phyloP scores from a whole-genome alignment of 2,113 vertebrate species.

The Catagonus wagneri region DNA sequence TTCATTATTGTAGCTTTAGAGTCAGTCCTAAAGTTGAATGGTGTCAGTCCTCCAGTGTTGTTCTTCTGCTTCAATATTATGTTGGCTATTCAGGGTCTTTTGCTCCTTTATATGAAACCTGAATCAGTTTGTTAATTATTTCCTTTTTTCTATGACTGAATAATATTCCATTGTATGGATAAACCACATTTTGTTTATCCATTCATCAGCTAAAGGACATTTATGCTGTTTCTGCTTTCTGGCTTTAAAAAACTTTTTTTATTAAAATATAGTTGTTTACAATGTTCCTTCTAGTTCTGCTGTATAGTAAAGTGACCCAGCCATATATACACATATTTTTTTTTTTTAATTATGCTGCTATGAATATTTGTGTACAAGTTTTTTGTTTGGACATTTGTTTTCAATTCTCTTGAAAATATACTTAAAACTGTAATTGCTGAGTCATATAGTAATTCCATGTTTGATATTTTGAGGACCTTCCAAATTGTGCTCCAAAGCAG shows the following conservation, averaged over 20 bases:
- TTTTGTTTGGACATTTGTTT: neutral
- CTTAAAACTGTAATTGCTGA: neutral
- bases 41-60: neutral
- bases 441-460: neutral
- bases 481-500: neutral
- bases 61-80: neutral
- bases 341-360: neutral
- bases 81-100: neutral
- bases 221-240: neutral
- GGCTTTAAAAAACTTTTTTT: too few species aligned
- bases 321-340: too few species aligned
- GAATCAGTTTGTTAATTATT: neutral
- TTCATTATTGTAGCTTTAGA: neutral
- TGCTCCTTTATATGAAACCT: neutral
- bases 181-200: neutral
- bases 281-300: too few species aligned
- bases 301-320: too few species aligned
- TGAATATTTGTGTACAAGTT: neutral
- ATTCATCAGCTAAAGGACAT: neutral
- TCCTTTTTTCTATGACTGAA: neutral
- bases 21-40: neutral
- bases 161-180: neutral
- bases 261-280: too few species aligned
- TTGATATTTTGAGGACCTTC: conserved; percentile 24
- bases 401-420: neutral